A percentile compares a stretch with the other conserved stretches of the same genome.
Evolutionary conservation across 2,113 vertebrate species (phyloP).

Genomic region (Oryctolagus cuniculus): DNA sequence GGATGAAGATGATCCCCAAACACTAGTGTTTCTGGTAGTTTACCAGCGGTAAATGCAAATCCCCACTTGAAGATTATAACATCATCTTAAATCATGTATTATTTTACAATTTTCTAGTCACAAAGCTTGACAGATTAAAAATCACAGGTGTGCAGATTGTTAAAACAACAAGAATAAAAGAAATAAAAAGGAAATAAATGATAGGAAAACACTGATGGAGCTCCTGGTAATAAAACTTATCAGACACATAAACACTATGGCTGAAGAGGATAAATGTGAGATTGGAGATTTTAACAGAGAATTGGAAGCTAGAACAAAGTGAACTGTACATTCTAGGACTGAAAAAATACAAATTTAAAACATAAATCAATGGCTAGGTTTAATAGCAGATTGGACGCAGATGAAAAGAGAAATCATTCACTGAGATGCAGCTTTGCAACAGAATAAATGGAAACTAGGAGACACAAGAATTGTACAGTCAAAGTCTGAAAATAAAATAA

Average conservation of each 20-base stretch:
- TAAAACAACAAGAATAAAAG: not conserved
- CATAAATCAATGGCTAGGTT: not conserved
- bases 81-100: not conserved
- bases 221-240: not conserved
- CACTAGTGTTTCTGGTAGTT: not conserved
- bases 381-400: not conserved
- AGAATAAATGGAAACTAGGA: not conserved
- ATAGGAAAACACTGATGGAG: not conserved
- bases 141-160: no score
- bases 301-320: not conserved
- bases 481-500: constrained; percentile 14
- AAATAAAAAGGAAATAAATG: not conserved
- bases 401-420: constrained; percentile 15
- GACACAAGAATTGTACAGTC: not conserved
- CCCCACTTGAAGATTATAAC: not conserved
- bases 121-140: not conserved
- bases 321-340: not conserved
- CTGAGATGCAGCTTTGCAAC: not conserved
- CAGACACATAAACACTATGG: not conserved
- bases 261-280: not conserved
- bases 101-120: constrained; percentile 1
- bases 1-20: not conserved
- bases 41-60: not conserved
- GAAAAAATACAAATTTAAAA: constrained; percentile 27
- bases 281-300: not conserved